Conservation (phyloP, 1,140 invertebrate species). For the Cardiocondyla obscurior region DNA sequence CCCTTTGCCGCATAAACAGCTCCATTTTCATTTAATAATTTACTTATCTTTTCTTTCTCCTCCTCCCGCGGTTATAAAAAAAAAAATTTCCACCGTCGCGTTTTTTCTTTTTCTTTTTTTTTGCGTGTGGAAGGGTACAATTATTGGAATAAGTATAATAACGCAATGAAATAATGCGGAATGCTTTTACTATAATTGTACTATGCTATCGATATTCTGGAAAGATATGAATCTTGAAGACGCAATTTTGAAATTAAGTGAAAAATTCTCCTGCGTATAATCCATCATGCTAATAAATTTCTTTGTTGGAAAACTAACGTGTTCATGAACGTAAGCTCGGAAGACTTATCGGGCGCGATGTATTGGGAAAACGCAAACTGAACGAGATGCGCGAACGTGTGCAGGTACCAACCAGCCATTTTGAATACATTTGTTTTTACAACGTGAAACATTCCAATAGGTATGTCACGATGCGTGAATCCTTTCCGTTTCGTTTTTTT, state of each 20-base stretch:
- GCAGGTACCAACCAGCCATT: constrained; percentile 17
- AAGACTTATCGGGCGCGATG: neutral
- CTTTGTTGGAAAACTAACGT: neutral
- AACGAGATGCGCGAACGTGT: constrained; percentile 10
- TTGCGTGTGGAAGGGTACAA: neutral
- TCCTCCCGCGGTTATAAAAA: neutral
- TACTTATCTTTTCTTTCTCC: neutral
- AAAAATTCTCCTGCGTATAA: neutral
- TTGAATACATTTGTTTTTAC: constrained; percentile 39
- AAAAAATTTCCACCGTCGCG: neutral
- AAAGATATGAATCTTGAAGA: neutral
- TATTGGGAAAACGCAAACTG: neutral
- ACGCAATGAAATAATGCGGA: neutral
- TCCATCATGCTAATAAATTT: neutral
- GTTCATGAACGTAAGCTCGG: neutral
- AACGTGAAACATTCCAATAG: constrained; percentile 28
- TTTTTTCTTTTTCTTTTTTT: neutral
- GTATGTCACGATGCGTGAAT: constrained; percentile 60
- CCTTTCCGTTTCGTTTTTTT: constrained; percentile 55
- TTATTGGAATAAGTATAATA: neutral
- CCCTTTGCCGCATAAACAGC: neutral
- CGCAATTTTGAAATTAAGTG: neutral
- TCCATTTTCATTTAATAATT: constrained; percentile 14
- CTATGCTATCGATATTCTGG: neutral
- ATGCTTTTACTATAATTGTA: neutral